Evolutionary conservation across 2,888 invertebrate species (phyloP).

Genomic region (Apodemia zela): DNA sequence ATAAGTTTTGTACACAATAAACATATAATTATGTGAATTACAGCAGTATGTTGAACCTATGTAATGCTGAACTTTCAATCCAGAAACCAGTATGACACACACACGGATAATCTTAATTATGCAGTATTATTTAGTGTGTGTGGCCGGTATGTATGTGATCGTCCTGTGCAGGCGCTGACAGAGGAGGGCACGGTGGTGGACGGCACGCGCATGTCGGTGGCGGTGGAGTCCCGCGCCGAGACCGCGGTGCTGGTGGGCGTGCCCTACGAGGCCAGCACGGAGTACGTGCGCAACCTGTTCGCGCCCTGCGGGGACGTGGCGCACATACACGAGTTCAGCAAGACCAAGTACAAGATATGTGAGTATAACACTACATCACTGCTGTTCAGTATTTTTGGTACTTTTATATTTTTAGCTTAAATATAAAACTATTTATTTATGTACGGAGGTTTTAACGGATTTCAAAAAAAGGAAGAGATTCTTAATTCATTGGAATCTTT

Average conservation of each 20-base stretch:
- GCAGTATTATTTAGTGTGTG: not conserved
- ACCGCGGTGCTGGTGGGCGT: slow-evolving; percentile 74
- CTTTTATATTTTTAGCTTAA: too few species aligned
- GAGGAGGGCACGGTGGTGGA: slow-evolving; percentile 63
- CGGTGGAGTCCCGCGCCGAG: slow-evolving; percentile 69
- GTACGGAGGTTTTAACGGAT: too few species aligned
- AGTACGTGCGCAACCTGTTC: slow-evolving; percentile 68
- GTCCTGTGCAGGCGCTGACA: slow-evolving; percentile 54
- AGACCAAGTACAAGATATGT: slow-evolving; percentile 76
- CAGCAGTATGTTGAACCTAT: too few species aligned
- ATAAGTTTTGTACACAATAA: too few species aligned
- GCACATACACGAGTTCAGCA: slow-evolving; percentile 78
- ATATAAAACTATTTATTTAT: too few species aligned
- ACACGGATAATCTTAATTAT: too few species aligned
- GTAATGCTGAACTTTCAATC: too few species aligned
- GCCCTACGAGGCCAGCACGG: slow-evolving; percentile 69
- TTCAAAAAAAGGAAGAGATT: too few species aligned
- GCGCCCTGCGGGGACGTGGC: slow-evolving; percentile 68
- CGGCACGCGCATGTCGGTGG: slow-evolving; percentile 57
- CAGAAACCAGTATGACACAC: too few species aligned
- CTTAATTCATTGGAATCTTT: too few species aligned
- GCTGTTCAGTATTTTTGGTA: too few species aligned
- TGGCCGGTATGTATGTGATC: slow-evolving; percentile 6
- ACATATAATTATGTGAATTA: too few species aligned
- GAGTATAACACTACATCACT: slow-evolving; percentile 35